Conservation (phyloP, 2,797 vertebrate species). For the Chromis chromis region DNA sequence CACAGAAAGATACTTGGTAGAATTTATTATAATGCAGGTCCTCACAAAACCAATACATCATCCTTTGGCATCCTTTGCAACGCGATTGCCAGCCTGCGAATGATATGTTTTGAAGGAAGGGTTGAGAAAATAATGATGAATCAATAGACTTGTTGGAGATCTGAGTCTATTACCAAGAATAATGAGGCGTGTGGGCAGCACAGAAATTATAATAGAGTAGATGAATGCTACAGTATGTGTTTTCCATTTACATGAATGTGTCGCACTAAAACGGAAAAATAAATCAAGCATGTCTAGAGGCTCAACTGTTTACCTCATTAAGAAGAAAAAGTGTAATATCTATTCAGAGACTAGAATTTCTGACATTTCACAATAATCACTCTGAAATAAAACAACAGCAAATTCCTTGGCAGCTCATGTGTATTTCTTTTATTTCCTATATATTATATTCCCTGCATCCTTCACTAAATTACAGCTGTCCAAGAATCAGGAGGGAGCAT, state of each 20-base stretch:
- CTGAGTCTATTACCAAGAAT: conserved; percentile 57
- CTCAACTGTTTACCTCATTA: conserved; percentile 21
- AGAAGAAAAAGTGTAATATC: conserved; percentile 5
- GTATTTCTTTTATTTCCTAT: not conserved
- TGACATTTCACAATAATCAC: conserved; percentile 18
- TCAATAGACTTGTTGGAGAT: conserved; percentile 48
- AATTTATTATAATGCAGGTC: not conserved
- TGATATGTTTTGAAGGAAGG: conserved; percentile 37
- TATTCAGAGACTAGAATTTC: not conserved
- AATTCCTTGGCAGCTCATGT: not conserved
- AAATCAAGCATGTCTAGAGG: not conserved
- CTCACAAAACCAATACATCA: conserved; percentile 2
- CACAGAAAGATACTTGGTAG: not conserved
- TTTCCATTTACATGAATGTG: conserved; percentile 24
- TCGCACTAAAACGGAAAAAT: not conserved
- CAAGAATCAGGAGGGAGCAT: conserved; percentile 18
- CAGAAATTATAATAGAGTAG: conserved; percentile 38
- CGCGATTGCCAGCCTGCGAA: conserved; percentile 36
- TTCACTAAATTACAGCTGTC: conserved; percentile 19
- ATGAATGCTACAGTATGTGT: conserved; percentile 28
- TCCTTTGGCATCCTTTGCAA: conserved; percentile 25
- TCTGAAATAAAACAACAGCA: conserved; percentile 12
- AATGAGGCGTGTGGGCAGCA: conserved; percentile 52
- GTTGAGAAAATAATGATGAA: conserved; percentile 57
- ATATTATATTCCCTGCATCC: not conserved